phyloP scores from a whole-genome alignment of 2,888 invertebrate genomes.

The Spilosoma lubricipeda region DNA sequence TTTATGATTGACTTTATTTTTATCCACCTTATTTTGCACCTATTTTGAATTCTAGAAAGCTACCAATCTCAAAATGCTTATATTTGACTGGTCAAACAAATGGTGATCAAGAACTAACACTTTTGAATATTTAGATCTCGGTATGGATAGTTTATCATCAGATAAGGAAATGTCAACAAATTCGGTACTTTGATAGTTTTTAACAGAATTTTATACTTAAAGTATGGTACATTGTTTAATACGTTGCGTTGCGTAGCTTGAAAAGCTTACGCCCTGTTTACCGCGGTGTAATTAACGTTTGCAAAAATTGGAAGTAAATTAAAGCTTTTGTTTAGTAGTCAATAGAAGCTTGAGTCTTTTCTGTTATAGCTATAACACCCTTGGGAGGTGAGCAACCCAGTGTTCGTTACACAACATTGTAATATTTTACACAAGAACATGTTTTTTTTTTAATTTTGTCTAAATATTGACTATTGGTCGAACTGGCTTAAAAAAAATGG shows the following conservation, averaged over 20 bases:
- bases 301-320: background rate
- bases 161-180: background rate
- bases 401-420: no score
- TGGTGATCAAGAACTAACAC: background rate
- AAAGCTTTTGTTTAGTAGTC: background rate
- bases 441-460: background rate
- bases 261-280: background rate
- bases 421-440: no score
- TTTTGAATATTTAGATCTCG: background rate
- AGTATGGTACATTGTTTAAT: background rate
- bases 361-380: background rate
- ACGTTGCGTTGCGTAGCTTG: background rate
- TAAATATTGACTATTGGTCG: background rate
- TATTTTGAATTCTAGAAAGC: background rate
- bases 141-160: background rate
- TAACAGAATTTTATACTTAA: background rate
- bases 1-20: background rate
- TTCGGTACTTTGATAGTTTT: background rate
- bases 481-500: background rate
- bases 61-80: background rate
- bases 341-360: background rate
- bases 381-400: no score
- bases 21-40: background rate
- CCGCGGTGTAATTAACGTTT: background rate
- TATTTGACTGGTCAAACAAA: background rate